These are phyloP conservation scores for Jaculus jaculus DNA, from an alignment of 2,113 vertebrate species.

Conservation along the genomic window DNA sequence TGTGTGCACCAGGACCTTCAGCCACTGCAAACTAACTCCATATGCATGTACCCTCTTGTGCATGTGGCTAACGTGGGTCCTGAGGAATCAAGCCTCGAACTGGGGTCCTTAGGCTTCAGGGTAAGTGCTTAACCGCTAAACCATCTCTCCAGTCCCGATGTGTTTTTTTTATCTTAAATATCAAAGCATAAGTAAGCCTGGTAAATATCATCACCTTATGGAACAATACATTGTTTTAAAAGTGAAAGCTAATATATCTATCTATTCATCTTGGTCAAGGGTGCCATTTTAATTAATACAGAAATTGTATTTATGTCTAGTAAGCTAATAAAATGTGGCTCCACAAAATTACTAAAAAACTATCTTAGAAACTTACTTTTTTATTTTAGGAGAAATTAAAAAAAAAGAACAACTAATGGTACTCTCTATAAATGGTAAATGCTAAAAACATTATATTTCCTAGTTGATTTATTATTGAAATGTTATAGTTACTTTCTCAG, in stretches of 20 bases:
- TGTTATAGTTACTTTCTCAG: not conserved
- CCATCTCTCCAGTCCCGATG: too few species aligned
- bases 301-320: not conserved
- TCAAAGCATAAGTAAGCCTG: not conserved
- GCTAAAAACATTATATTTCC: constrained; percentile 7
- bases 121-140: too few species aligned
- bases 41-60: too few species aligned
- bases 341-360: constrained; percentile 8
- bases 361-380: not conserved
- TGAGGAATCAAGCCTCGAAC: too few species aligned
- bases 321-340: not conserved
- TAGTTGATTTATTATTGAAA: not conserved
- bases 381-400: constrained; percentile 27
- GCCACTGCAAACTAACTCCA: too few species aligned
- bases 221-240: not conserved
- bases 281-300: constrained; percentile 14
- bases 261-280: not conserved
- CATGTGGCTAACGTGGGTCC: too few species aligned
- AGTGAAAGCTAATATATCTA: not conserved
- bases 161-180: constrained; percentile 4
- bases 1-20: too few species aligned
- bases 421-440: not conserved
- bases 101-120: too few species aligned
- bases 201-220: not conserved
- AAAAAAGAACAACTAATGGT: not conserved